These are phyloP conservation scores for Pristis pectinata DNA, from an alignment of 2,797 vertebrate genomes.

Conservation along the genomic window DNA sequence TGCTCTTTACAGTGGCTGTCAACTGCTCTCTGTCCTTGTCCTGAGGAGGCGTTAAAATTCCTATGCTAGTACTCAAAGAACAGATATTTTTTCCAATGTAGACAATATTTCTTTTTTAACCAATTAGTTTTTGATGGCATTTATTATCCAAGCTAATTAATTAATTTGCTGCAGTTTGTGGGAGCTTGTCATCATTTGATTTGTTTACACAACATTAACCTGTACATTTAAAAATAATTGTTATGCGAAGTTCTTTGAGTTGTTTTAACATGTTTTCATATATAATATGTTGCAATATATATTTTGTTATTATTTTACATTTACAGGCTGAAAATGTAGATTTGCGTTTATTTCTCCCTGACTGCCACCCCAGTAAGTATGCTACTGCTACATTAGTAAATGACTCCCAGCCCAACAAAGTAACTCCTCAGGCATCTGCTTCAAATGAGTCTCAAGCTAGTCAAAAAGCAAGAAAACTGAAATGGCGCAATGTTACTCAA, in stretches of 20 bases:
- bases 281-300: not conserved
- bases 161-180: not conserved
- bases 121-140: not conserved
- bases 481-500: slow-evolving; percentile 90
- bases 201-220: not conserved
- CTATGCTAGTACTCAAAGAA: not conserved
- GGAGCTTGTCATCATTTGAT: not conserved
- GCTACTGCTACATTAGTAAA: slow-evolving; percentile 87
- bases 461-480: slow-evolving; percentile 74
- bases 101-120: not conserved
- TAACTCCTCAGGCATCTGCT: slow-evolving; percentile 69
- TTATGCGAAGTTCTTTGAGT: not conserved
- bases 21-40: too few relatives aligned
- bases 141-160: not conserved
- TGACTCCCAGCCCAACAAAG: slow-evolving; percentile 79
- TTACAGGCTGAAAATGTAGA: slow-evolving; percentile 82
- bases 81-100: not conserved
- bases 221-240: not conserved
- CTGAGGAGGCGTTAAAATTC: not conserved
- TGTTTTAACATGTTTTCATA: not conserved
- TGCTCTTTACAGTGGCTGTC: too few relatives aligned
- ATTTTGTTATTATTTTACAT: not conserved
- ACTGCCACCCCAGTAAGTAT: slow-evolving; percentile 94
- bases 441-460: slow-evolving; percentile 71
- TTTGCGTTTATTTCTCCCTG: slow-evolving; percentile 86